A percentile compares a stretch with the other conserved stretches of the same genome.
These are phyloP conservation scores for Bicyclus anynana DNA, from an alignment of 1,140 invertebrate genomes.

Conservation along the genomic window DNA sequence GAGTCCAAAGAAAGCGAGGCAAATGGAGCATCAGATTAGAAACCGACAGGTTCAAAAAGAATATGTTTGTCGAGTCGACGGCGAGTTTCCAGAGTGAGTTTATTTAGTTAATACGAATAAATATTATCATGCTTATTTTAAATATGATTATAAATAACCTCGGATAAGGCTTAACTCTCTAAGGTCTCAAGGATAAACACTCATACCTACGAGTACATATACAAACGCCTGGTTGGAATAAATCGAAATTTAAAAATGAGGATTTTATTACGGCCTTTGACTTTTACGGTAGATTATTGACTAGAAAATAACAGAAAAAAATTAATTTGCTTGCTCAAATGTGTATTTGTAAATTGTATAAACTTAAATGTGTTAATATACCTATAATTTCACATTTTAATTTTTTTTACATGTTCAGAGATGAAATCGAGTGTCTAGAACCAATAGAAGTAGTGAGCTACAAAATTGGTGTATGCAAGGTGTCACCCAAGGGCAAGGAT, in stretches of 20 bases:
- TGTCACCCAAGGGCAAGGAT: slow-evolving; percentile 93
- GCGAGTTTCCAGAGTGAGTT: slow-evolving; percentile 96
- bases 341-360: too few relatives aligned
- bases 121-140: slow-evolving; percentile 6
- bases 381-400: background rate
- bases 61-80: slow-evolving; percentile 97
- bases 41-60: slow-evolving; percentile 96
- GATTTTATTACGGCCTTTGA: too few relatives aligned
- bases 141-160: background rate
- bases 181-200: background rate
- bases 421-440: slow-evolving; percentile 89
- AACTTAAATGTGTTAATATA: too few relatives aligned
- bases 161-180: background rate
- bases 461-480: slow-evolving; percentile 97
- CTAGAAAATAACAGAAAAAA: too few relatives aligned
- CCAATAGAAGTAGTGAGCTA: slow-evolving; percentile 96
- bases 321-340: too few relatives aligned
- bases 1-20: slow-evolving; percentile 92
- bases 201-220: background rate
- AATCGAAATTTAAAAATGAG: too few relatives aligned
- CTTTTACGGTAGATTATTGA: too few relatives aligned
- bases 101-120: slow-evolving; percentile 33
- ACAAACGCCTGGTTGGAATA: too few relatives aligned
- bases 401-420: slow-evolving; percentile 76
- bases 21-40: slow-evolving; percentile 96